Evolutionary conservation across 2,797 vertebrate genomes (phyloP), one percentile per base, ranked within the genome.

Genomic region (Benthosema pterotum): DNA sequence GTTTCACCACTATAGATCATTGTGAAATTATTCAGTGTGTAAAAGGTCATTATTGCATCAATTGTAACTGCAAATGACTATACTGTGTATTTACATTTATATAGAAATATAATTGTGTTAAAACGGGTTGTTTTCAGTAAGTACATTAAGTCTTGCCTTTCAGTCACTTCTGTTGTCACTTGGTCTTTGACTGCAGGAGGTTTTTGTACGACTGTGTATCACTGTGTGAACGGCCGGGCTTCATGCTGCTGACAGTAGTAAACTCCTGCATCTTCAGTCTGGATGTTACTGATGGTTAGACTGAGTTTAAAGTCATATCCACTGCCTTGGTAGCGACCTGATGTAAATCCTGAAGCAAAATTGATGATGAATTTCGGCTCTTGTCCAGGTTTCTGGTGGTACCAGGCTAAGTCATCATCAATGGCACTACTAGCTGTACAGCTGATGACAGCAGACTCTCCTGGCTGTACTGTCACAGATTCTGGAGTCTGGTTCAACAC

Each of bases 341-440:
- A 55, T 18, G 59, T 43, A 11, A 65, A 49, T 19, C 17, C 13
- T 12, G 15, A 51, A 9, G 52, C 45, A 14, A 50, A 17, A 7
- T 60, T 63, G 14, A 78, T 70, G 8, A 76, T 5, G 11, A 0
- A 16, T 50, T 52, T 56, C 16, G 78, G 70, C 28, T 50, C 16
- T 22, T 69, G 18, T 2, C 49, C 17, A n/a, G 46, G 38, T 71
- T 57, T 82, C 63, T 76, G 68, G 7, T 72, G 57, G 66, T 73
- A 7, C 77, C 72, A 53, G 52, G 9, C 32, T 32, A 32, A 32
- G 32, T 32, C 32, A 32, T 32, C 32, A 8, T 32, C 32, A 6
- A 32, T 32, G 6, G 0, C 1, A 0, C 14, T 52, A 58, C 54
- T 72, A 43, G 63, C 25, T 47, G 32, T 58, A 47, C 70, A 72